These are phyloP conservation scores for Vannuccia rotundouncinata DNA, from an alignment of 2,888 invertebrate genomes.

Conservation along the genomic window DNA sequence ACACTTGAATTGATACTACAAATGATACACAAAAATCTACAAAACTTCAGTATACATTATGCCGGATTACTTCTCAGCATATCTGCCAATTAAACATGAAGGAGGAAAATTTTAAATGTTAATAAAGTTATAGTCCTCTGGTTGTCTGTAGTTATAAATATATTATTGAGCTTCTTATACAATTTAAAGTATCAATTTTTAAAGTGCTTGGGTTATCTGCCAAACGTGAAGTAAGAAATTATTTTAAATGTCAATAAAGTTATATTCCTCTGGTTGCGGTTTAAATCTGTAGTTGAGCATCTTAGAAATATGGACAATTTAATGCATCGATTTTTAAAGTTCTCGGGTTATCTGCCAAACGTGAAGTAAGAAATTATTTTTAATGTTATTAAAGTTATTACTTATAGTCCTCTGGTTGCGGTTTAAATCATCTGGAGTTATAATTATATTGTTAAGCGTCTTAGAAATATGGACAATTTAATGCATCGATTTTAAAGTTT, in stretches of 20 bases:
- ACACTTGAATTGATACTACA: no score
- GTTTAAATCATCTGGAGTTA: neutral
- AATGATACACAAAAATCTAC: no score
- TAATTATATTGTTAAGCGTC: neutral
- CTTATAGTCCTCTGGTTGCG: neutral
- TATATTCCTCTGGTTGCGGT: neutral
- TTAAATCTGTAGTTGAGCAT: neutral
- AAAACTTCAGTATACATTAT: no score
- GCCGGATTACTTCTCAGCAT: neutral
- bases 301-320: neutral
- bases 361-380: neutral
- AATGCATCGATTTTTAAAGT: neutral
- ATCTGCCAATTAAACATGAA: neutral
- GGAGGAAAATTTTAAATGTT: neutral
- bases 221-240: neutral
- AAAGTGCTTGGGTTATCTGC: neutral
- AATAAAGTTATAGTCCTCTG: neutral
- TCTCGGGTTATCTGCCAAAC: neutral
- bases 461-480: neutral
- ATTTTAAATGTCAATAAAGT: neutral
- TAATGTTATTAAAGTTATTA: neutral
- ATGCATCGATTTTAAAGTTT: neutral
- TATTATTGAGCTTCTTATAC: no score
- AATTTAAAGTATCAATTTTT: neutral
- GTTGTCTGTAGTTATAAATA: no score